These are phyloP conservation scores for Daboia siamensis DNA, from an alignment of 2,113 vertebrate species.

Conservation along the genomic window DNA sequence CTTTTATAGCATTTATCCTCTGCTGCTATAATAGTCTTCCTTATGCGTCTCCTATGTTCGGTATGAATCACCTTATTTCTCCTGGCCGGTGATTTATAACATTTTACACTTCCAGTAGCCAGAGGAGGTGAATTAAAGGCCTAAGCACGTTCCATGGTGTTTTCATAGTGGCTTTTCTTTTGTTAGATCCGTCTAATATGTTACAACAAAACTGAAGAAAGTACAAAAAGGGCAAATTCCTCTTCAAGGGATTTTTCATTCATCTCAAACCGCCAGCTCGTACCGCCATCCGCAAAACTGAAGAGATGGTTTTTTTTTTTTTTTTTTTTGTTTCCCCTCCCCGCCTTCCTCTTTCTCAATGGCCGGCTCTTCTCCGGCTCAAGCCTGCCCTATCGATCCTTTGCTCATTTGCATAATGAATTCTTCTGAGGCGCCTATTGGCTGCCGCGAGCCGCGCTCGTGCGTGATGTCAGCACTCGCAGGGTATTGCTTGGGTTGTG, in stretches of 20 bases:
- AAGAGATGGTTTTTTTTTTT: constrained; percentile 25
- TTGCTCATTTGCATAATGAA: constrained; percentile 63
- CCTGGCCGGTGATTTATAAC: not conserved
- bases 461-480: constrained; percentile 50
- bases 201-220: constrained; percentile 30
- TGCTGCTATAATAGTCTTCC: not conserved
- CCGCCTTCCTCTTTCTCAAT: constrained; percentile 50
- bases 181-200: constrained; percentile 29
- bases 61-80: not conserved
- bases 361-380: constrained; percentile 22
- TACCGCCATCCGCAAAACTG: constrained; percentile 32
- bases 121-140: not conserved
- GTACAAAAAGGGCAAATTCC: constrained; percentile 30
- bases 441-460: constrained; percentile 41
- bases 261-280: constrained; percentile 17
- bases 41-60: not conserved
- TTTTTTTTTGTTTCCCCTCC: accelerated
- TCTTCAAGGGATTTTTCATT: constrained; percentile 27
- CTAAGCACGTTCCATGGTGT: not conserved
- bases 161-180: not conserved
- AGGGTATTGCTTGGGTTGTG: constrained; percentile 42
- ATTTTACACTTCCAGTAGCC: not conserved
- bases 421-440: constrained; percentile 46
- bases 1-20: not conserved
- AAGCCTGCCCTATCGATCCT: not conserved